Conservation (phyloP, 2,113 vertebrate species). For the Microcebus griseorufus region DNA sequence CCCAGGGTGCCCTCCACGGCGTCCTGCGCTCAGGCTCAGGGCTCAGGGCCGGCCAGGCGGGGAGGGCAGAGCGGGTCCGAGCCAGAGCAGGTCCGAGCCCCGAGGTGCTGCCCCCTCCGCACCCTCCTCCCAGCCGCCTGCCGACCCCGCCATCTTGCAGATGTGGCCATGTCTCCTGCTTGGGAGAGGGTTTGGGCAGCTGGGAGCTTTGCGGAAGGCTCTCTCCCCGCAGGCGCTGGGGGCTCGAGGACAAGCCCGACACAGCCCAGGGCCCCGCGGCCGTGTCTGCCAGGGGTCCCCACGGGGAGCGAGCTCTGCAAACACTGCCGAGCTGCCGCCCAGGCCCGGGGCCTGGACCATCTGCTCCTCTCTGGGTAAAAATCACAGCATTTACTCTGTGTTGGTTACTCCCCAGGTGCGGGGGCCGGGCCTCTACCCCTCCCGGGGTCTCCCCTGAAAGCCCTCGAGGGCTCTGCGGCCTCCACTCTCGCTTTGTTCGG, state of each 20-base stretch:
- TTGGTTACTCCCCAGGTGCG: accelerated
- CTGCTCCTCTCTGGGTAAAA: neutral
- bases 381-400: accelerated
- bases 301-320: accelerated
- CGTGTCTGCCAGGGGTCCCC: neutral
- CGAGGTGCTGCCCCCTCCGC: accelerated
- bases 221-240: accelerated
- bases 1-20: neutral
- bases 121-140: accelerated
- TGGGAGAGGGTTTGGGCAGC: accelerated
- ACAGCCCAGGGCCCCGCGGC: accelerated
- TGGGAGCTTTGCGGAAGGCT: accelerated
- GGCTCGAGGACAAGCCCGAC: accelerated
- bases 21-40: neutral
- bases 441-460: neutral
- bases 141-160: neutral
- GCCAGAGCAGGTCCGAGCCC: too few relatives aligned
- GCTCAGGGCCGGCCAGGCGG: neutral
- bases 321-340: neutral
- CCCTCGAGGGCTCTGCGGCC: accelerated
- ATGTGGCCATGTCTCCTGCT: accelerated
- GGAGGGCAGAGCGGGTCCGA: neutral
- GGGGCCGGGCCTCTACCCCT: accelerated
- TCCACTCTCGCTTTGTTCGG: accelerated
- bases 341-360: neutral